These are phyloP conservation scores for Dasysyrphus albostriatus DNA, from an alignment of 2,888 invertebrate genomes.

Conservation along the genomic window DNA sequence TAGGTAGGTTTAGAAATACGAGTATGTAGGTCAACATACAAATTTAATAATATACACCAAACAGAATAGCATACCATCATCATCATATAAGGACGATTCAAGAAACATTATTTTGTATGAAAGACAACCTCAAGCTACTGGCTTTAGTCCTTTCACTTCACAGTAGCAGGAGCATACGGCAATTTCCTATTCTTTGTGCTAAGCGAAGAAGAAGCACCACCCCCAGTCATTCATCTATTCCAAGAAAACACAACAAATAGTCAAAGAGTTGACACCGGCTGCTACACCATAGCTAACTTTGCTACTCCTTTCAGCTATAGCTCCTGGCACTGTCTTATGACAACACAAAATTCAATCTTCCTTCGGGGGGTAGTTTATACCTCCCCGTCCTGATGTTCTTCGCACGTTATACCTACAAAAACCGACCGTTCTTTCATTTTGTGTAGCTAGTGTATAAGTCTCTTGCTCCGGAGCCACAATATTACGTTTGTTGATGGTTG, in stretches of 20 bases:
- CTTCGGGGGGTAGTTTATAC: conserved; percentile 16
- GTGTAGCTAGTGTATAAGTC: neutral
- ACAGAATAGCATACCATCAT: neutral
- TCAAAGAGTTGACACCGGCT: conserved; percentile 70
- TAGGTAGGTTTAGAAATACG: conserved; percentile 15
- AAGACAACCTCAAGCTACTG: conserved; percentile 35
- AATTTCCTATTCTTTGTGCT: conserved; percentile 20
- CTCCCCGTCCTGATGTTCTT: neutral
- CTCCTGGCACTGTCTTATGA: conserved; percentile 45
- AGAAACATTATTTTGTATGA: conserved; percentile 11
- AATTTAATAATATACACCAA: conserved; percentile 61
- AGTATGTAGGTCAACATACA: conserved; percentile 40
- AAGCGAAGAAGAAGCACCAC: neutral
- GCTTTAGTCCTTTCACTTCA: conserved; percentile 28
- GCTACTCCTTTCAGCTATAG: neutral
- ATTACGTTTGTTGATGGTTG: conserved; percentile 71
- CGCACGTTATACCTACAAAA: neutral
- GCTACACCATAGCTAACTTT: conserved; percentile 13
- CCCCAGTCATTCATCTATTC: neutral
- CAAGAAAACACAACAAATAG: conserved; percentile 54
- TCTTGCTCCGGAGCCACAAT: conserved; percentile 58
- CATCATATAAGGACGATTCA: conserved; percentile 2
- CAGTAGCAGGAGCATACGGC: conserved; percentile 1
- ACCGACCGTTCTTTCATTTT: conserved; percentile 5
- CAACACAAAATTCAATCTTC: conserved; percentile 39